A percentile compares a stretch with the other conserved stretches of the same genome.
phyloP scores from a whole-genome alignment of 1,140 invertebrate species.

The Rhynchophorus ferrugineus region DNA sequence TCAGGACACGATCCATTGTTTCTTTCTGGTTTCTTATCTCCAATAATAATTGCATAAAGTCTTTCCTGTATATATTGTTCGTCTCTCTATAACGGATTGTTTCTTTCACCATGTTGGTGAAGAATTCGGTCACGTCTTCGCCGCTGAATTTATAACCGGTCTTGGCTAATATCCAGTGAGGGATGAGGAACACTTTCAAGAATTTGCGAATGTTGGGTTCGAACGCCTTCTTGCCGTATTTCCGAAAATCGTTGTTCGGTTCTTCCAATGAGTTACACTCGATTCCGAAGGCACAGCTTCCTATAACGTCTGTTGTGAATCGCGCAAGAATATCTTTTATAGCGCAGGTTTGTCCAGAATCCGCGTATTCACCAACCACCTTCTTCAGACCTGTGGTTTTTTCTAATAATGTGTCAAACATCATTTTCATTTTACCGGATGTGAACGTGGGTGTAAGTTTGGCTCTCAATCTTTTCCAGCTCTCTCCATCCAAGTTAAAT shows the following conservation, averaged over 20 bases:
- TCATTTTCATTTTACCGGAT: conserved; percentile 43
- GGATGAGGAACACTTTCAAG: not conserved
- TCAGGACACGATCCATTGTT: not conserved
- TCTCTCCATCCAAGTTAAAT: conserved; percentile 38
- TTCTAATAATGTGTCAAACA: conserved; percentile 33
- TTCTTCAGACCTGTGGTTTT: conserved; percentile 36
- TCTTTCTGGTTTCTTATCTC: not conserved
- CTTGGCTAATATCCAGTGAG: not conserved
- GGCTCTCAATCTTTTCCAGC: conserved; percentile 43
- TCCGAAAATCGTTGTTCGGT: conserved; percentile 46
- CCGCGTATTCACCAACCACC: conserved; percentile 29
- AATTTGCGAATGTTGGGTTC: not conserved
- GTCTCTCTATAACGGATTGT: conserved; percentile 42
- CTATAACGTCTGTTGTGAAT: conserved; percentile 57
- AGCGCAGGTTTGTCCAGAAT: conserved; percentile 37
- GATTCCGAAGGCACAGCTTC: conserved; percentile 53
- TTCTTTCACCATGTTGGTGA: conserved; percentile 39
- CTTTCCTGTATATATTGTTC: conserved; percentile 40
- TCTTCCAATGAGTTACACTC: conserved; percentile 49
- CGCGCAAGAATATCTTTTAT: conserved; percentile 51
- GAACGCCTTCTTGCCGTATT: conserved; percentile 26
- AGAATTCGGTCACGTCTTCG: conserved; percentile 38
- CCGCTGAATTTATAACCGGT: not conserved
- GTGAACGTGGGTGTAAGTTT: conserved; percentile 45
- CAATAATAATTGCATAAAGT: conserved; percentile 47